Conservation (phyloP, 2,888 invertebrate species). For the Aphrophora alni region DNA sequence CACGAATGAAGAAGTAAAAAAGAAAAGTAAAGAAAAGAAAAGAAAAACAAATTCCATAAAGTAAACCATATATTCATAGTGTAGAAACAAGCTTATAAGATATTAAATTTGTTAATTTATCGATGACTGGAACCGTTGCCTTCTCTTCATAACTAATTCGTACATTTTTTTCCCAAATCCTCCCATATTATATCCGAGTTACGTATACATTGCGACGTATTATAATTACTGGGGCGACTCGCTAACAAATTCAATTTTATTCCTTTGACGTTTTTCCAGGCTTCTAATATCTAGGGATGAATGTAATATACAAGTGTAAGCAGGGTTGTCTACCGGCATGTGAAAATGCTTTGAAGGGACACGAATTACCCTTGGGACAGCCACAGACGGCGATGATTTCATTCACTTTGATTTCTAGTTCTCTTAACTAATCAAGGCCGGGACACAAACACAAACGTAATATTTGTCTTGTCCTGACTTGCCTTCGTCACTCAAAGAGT, state of each 20-base stretch:
- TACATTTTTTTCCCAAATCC: too few species aligned
- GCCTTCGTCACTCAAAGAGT: neutral
- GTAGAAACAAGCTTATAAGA: too few species aligned
- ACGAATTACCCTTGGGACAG: neutral
- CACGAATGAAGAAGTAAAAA: too few species aligned
- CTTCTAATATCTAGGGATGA: neutral
- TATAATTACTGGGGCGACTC: neutral
- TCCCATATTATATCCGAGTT: neutral
- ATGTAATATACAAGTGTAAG: too few species aligned
- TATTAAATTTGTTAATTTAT: too few species aligned
- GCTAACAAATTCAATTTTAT: constrained; percentile 6
- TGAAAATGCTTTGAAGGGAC: constrained; percentile 6
- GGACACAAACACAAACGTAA: constrained; percentile 22
- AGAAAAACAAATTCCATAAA: too few species aligned
- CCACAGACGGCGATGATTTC: neutral
- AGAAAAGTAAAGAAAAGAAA: too few species aligned
- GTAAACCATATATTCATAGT: too few species aligned
- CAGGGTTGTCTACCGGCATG: neutral
- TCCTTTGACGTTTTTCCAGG: constrained; percentile 6
- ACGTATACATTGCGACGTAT: neutral
- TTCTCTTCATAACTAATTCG: too few species aligned
- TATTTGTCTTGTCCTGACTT: constrained; percentile 15
- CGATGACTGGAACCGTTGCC: too few species aligned
- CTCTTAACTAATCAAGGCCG: constrained; percentile 31
- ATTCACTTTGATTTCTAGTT: constrained; percentile 32